A percentile compares a stretch with the other conserved stretches of the same genome.
Evolutionary conservation across 2,113 vertebrate species (phyloP).

Genomic region (Alces alces): DNA sequence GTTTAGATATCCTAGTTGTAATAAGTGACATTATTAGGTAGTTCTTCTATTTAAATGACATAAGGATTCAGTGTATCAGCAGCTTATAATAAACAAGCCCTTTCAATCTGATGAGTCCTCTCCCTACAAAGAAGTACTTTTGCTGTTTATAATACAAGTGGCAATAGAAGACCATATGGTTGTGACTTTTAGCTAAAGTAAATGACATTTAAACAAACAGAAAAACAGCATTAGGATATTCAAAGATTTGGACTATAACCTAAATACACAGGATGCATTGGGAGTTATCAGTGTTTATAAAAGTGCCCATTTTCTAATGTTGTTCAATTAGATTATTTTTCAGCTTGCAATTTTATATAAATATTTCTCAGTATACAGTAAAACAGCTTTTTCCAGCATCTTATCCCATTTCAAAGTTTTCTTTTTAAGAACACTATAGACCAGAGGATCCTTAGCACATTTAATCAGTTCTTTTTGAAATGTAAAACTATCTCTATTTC

Average conservation of each 20-base stretch:
- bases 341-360: slow-evolving; percentile 28
- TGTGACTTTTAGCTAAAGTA: slow-evolving; percentile 79
- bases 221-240: slow-evolving; percentile 74
- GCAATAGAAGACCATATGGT: slow-evolving; percentile 80
- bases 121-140: slow-evolving; percentile 64
- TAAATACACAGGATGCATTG: slow-evolving; percentile 52
- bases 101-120: slow-evolving; percentile 76
- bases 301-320: slow-evolving; percentile 57
- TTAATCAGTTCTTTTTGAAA: slow-evolving; percentile 26
- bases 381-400: slow-evolving; percentile 17
- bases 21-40: slow-evolving; percentile 83
- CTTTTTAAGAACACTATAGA: neutral
- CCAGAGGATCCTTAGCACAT: neutral
- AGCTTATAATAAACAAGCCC: slow-evolving; percentile 77
- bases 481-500: neutral
- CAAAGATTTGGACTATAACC: slow-evolving; percentile 62
- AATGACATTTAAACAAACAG: slow-evolving; percentile 81
- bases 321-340: slow-evolving; percentile 27
- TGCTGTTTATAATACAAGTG: slow-evolving; percentile 74
- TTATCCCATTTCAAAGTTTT: neutral
- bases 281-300: slow-evolving; percentile 46
- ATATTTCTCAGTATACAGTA: neutral
- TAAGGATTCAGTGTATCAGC: slow-evolving; percentile 77
- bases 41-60: slow-evolving; percentile 81
- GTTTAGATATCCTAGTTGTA: slow-evolving; percentile 77